Evolutionary conservation across 2,888 invertebrate species (phyloP), one percentile per base, ranked within the genome.

Genomic region (Polydrusus tereticollis): DNA sequence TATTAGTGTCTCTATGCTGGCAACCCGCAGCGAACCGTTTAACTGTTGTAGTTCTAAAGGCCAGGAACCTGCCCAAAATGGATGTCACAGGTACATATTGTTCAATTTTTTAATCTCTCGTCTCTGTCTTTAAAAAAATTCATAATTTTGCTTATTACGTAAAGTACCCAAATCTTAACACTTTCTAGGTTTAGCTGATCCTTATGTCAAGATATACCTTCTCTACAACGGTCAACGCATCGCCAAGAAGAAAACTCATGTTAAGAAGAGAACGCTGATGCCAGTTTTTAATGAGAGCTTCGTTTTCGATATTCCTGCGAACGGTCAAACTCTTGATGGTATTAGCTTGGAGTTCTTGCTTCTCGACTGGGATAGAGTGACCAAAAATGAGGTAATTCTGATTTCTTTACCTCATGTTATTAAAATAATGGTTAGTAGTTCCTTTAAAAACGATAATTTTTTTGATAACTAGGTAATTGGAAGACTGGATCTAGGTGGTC

Each of bases 261-360:
- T 99, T 58, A 98, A 98, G 90, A 99, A 98, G 86, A 91, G 98
- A 68, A 99, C 99, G 0, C 88, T 98, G 79, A 97, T 97, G 87
- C 99, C 99, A 0, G 98, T 99, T 67, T 99, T 98, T 89, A 99
- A 99, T 88, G 99, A 99, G 87, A 97, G 97, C 64, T 98, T 99
- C 87, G 95, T 97, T 65, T 99, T 99, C 85, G 98, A 99, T 82
- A 95, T 99, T 77, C 98, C 93, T 58, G 90, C 87, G 83, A 90
- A 90, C 64, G 90, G 90, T 18, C 94, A 93, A 78, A 91, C 92
- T 12, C 89, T 96, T 76, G 93, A 92, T 81, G 92, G 92, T 83
- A 92, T 97, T 77, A 92, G 94, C 73, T 89, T 97, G 62, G 96
- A 97, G 84, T 93, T 97, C 84, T 89, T 95, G 77, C 90, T 96